Conservation (phyloP, 1,140 invertebrate genomes). For the Diabrotica virgifera region DNA sequence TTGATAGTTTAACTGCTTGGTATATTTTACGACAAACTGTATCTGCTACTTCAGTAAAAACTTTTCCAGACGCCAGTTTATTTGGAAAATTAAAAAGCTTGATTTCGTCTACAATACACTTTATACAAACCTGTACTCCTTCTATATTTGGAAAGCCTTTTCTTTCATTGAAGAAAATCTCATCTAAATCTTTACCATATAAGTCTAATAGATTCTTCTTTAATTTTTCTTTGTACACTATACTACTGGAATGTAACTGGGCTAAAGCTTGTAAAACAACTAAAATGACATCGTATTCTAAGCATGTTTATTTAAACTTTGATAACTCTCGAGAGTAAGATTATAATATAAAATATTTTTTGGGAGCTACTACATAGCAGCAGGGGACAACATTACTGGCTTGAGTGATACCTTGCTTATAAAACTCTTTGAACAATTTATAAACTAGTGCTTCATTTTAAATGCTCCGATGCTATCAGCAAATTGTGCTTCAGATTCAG, state of each 20-base stretch:
- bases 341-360: slow-evolving; percentile 33
- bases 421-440: slow-evolving; percentile 23
- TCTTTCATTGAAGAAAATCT: slow-evolving; percentile 26
- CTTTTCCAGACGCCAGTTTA: slow-evolving; percentile 1
- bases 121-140: slow-evolving; percentile 25
- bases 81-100: slow-evolving; percentile 22
- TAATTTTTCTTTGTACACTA: slow-evolving; percentile 41
- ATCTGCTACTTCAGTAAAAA: slow-evolving; percentile 16
- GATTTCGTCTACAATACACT: slow-evolving; percentile 28
- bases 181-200: slow-evolving; percentile 30
- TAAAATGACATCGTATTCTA: slow-evolving; percentile 35
- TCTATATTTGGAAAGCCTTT: slow-evolving; percentile 24
- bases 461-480: slow-evolving; percentile 25
- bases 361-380: too few relatives aligned
- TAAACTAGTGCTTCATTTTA: slow-evolving; percentile 36
- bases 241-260: slow-evolving; percentile 43
- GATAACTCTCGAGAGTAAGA: slow-evolving; percentile 34
- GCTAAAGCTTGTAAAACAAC: slow-evolving; percentile 40
- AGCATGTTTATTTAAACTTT: slow-evolving; percentile 30
- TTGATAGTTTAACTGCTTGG: slow-evolving; percentile 27
- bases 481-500: slow-evolving; percentile 22
- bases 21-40: slow-evolving; percentile 20
- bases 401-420: slow-evolving; percentile 31
- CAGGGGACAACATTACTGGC: slow-evolving; percentile 29
- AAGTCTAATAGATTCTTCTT: slow-evolving; percentile 23